Conservation (phyloP, 2,888 invertebrate species). For the Oasisia sp. region DNA sequence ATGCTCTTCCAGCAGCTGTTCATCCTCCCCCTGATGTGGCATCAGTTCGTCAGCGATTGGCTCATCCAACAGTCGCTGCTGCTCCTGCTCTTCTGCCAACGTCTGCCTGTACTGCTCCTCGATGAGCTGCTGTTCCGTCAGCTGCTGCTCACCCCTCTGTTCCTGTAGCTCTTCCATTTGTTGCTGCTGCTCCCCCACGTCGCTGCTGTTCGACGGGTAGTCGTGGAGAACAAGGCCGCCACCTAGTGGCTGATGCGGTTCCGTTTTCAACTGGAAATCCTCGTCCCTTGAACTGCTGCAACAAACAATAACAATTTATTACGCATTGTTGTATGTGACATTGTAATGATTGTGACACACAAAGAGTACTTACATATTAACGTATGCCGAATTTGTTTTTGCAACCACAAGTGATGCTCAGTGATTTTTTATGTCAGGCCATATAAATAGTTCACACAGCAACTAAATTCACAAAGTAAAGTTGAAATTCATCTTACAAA, state of each 20-base stretch:
- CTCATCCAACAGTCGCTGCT: neutral
- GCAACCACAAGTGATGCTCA: no score
- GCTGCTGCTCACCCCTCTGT: neutral
- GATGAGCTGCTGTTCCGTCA: conserved; percentile 4
- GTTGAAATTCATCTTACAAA: no score
- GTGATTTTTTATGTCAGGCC: no score
- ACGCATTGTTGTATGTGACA: neutral
- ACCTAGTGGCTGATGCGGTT: neutral
- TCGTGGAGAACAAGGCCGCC: neutral
- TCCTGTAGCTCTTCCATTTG: neutral
- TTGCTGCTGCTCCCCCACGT: neutral
- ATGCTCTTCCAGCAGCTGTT: neutral
- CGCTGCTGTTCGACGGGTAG: neutral
- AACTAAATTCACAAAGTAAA: no score
- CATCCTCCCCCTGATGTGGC: neutral
- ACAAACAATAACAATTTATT: neutral
- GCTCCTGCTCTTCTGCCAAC: neutral
- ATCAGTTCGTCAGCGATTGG: neutral
- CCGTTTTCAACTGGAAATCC: neutral
- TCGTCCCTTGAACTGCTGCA: conserved; percentile 1
- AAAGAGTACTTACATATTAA: neutral
- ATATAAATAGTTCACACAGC: no score
- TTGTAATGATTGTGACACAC: neutral
- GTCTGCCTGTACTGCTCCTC: neutral
- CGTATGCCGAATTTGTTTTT: no score